phyloP scores from a whole-genome alignment of 2,113 vertebrate species.

The Lagenorhynchus albirostris region DNA sequence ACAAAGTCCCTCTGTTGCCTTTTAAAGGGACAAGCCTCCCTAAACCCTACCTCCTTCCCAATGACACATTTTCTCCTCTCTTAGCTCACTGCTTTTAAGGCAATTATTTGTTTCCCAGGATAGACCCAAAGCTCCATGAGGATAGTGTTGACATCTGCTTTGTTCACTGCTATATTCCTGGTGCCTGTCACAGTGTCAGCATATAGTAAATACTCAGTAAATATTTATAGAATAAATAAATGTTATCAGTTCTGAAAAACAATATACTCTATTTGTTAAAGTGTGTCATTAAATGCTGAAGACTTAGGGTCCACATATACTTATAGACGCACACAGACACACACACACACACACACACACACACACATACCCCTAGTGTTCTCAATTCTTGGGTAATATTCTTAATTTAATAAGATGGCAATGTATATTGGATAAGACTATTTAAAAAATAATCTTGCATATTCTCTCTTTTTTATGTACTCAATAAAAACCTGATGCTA shows the following conservation, averaged over 20 bases:
- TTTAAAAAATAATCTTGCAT: neutral
- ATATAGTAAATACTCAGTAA: neutral
- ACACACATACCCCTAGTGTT: neutral
- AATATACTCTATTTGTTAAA: neutral
- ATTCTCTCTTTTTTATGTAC: neutral
- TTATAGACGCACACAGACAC: neutral
- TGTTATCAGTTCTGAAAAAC: neutral
- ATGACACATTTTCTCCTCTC: neutral
- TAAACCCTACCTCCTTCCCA: neutral
- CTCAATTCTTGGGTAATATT: neutral
- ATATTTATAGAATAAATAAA: conserved; percentile 26
- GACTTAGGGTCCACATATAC: neutral
- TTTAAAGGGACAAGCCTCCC: neutral
- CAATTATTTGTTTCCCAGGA: neutral
- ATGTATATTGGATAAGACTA: neutral
- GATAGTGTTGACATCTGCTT: neutral
- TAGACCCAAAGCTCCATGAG: neutral
- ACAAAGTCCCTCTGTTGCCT: neutral
- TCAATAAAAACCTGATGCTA: conserved; percentile 26
- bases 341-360: neutral
- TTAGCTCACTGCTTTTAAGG: neutral
- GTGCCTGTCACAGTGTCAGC: neutral
- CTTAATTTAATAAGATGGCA: neutral
- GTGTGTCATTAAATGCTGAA: neutral
- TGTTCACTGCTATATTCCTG: neutral